Evolutionary conservation across 1,140 invertebrate species (phyloP).

Genomic region (Brachionus manjavacas): DNA sequence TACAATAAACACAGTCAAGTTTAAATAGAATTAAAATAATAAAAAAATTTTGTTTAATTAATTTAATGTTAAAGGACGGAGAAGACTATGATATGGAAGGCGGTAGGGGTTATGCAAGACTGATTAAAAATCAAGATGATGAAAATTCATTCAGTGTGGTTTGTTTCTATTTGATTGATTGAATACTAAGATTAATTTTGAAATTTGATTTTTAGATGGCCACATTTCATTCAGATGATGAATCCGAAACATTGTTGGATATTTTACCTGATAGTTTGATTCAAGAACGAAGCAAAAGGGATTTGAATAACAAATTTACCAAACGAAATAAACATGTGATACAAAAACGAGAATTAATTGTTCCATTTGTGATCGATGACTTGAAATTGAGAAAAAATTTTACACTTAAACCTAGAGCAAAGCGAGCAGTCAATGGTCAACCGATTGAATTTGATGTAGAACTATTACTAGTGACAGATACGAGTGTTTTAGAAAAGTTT

Average conservation of each 20-base stretch:
- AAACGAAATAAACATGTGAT: background rate
- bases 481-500: background rate
- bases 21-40: background rate
- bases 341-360: background rate
- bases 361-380: background rate
- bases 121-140: background rate
- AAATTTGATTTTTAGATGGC: background rate
- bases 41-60: background rate
- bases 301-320: background rate
- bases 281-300: background rate
- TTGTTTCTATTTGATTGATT: too few relatives aligned
- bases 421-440: constrained; percentile 6
- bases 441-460: constrained; percentile 17
- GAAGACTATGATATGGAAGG: background rate
- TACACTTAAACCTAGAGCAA: background rate
- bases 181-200: too few relatives aligned
- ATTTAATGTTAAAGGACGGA: background rate
- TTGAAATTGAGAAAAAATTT: background rate
- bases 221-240: background rate
- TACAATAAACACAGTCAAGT: background rate
- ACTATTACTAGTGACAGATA: background rate
- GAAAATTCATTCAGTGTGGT: background rate
- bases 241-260: background rate
- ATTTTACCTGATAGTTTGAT: background rate
- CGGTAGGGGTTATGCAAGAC: background rate